A percentile compares a stretch with the other conserved stretches of the same genome.
phyloP scores from a whole-genome alignment of 1,140 invertebrate genomes.

The Bombus affinis region DNA sequence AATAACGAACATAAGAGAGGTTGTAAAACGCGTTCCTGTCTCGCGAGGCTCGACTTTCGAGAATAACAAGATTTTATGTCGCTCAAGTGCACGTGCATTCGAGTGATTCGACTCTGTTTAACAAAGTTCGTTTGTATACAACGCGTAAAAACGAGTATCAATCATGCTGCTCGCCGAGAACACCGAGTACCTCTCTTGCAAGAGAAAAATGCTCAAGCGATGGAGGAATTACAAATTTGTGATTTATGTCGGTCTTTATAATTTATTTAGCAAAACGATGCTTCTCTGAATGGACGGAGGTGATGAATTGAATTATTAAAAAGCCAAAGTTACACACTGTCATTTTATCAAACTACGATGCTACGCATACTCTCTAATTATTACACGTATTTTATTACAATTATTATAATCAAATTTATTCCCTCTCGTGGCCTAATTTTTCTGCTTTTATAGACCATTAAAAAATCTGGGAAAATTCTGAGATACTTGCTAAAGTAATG shows the following conservation, averaged over 20 bases:
- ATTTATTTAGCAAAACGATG: neutral
- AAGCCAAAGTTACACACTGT: neutral
- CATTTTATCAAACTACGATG: neutral
- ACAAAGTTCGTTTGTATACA: slow-evolving; percentile 4
- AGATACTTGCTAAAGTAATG: neutral
- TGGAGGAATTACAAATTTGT: neutral
- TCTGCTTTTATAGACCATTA: neutral
- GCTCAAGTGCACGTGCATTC: neutral
- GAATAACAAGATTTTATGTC: slow-evolving; percentile 1
- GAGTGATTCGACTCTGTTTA: slow-evolving; percentile 5
- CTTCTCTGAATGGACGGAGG: neutral
- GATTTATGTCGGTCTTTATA: neutral
- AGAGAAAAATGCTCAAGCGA: neutral
- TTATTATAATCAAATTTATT: neutral
- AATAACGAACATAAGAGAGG: neutral
- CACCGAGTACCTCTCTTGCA: neutral
- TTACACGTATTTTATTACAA: neutral
- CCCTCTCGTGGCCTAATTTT: neutral
- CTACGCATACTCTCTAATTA: neutral
- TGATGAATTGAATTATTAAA: neutral
- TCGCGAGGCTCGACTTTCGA: neutral
- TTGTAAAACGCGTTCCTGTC: neutral
- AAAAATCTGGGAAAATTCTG: neutral
- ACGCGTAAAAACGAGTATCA: slow-evolving; percentile 4
- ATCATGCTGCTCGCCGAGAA: slow-evolving; percentile 1